phyloP scores from a whole-genome alignment of 2,888 invertebrate species.

The Agonopterix heracliana region DNA sequence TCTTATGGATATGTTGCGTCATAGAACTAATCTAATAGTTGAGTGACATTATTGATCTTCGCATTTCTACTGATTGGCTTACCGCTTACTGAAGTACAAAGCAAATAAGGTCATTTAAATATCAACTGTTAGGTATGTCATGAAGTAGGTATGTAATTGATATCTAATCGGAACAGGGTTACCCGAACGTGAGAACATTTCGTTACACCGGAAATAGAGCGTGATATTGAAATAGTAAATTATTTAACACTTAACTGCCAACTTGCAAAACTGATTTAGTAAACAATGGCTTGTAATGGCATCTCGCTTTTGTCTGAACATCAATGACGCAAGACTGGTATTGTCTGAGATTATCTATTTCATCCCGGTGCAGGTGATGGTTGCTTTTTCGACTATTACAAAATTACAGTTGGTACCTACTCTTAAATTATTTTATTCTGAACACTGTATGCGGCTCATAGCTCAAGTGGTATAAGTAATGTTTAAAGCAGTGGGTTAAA shows the following conservation, averaged over 20 bases:
- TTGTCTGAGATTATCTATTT: conserved; percentile 51
- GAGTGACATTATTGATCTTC: conserved; percentile 28
- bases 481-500: conserved; percentile 3
- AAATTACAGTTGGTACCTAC: conserved; percentile 11
- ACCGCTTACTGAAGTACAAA: conserved; percentile 7
- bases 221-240: conserved; percentile 27
- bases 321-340: conserved; percentile 51
- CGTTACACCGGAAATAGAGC: conserved; percentile 14
- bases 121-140: conserved; percentile 1
- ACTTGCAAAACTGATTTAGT: conserved; percentile 50
- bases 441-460: not conserved
- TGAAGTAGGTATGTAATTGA: conserved; percentile 6
- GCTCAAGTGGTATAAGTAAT: not conserved
- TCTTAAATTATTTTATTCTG: not conserved
- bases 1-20: not conserved
- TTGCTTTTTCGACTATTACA: conserved; percentile 28
- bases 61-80: conserved; percentile 29
- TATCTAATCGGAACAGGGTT: conserved; percentile 10
- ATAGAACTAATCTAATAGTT: conserved; percentile 26
- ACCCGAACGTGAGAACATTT: conserved; percentile 14
- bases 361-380: conserved; percentile 19
- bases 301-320: conserved; percentile 51
- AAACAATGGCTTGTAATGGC: conserved; percentile 64
- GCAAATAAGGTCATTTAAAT: conserved; percentile 6
- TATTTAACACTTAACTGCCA: conserved; percentile 40